Evolutionary conservation across 2,888 invertebrate genomes (phyloP), one percentile per base, ranked within the genome.

Genomic region (Andrena hattorfiana): DNA sequence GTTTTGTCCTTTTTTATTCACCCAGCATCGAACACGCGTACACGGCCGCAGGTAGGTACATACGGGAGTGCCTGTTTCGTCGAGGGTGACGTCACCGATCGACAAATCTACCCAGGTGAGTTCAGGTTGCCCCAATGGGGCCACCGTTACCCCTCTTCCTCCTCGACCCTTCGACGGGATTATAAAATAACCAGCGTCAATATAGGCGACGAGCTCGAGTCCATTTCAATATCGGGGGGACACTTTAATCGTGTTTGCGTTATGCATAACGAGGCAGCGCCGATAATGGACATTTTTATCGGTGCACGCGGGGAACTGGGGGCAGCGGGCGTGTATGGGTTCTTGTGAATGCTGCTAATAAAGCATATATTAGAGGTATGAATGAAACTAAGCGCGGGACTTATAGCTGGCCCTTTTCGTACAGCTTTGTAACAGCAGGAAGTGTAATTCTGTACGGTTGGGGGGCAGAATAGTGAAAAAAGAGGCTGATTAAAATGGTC

Each of bases 31-130:
- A 89, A 85, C 82, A 81, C 87, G 78, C 83, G 75, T 81, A 66
- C 72, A 66, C 60, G 48, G 32, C 63, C 74, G 72, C 83, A 81
- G 85, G 86, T 84, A 82, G 59, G 66, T 81, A 69, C 70, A 66
- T 71, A 77, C 70, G 60, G 69, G 63, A 81, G 77, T 84, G 83
- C 73, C 75, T 80, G 84, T 89, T 84, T 78, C 84, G 85, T 80
- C 77, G 83, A 67, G 75, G 63, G 68, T 91, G 89, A 90, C 91
- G 90, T 91, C 91, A 91, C 32, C 87, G 87, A 89, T 89, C 90
- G 85, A 89, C 87, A 86, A 90, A 89, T 86, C 87, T 79, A 85
- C 75, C 84, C 81, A 84, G 83, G 86, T 66, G 83, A 83, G 87
- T 74, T 85, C 87, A 80, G 82, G 86, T 81, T 87, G 82, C 76